These are phyloP conservation scores for Phalacrocorax brasilianus DNA, from an alignment of 2,113 vertebrate genomes.

Conservation along the genomic window DNA sequence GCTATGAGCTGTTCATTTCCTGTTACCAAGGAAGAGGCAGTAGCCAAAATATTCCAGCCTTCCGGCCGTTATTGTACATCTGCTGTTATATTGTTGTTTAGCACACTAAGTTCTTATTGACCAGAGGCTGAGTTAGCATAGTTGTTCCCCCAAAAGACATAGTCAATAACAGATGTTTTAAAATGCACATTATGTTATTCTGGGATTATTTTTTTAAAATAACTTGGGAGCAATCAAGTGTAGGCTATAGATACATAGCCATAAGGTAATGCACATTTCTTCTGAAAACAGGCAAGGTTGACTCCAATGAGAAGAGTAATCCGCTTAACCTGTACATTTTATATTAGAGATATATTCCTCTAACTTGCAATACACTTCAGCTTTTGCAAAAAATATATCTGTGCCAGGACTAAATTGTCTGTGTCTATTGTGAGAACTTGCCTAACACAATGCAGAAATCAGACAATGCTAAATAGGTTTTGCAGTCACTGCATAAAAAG, in stretches of 20 bases:
- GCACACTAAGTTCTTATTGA: conserved; percentile 42
- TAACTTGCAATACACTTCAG: neutral
- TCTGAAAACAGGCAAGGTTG: neutral
- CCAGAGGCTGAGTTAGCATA: conserved; percentile 35
- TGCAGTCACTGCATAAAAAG: neutral
- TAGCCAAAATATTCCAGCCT: conserved; percentile 61
- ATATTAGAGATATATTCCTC: conserved; percentile 10
- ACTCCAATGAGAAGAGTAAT: conserved; percentile 1
- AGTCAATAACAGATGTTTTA: conserved; percentile 58
- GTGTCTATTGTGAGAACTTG: neutral
- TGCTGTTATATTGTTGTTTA: conserved; percentile 57
- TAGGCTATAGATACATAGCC: neutral
- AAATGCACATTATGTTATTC: conserved; percentile 37
- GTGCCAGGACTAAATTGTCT: neutral
- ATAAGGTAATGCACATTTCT: neutral
- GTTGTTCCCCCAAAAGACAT: conserved; percentile 41
- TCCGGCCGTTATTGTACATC: conserved; percentile 63
- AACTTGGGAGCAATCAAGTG: conserved; percentile 29
- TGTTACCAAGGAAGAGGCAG: conserved; percentile 65
- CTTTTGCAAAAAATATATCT: neutral
- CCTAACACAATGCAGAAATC: neutral
- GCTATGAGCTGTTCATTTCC: conserved; percentile 70
- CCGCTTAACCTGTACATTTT: neutral
- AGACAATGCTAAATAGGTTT: neutral
- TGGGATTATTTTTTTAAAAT: neutral